A percentile compares a stretch with the other conserved stretches of the same genome.
Evolutionary conservation across 1,140 invertebrate species (phyloP).

Genomic region (Tribolium madens): DNA sequence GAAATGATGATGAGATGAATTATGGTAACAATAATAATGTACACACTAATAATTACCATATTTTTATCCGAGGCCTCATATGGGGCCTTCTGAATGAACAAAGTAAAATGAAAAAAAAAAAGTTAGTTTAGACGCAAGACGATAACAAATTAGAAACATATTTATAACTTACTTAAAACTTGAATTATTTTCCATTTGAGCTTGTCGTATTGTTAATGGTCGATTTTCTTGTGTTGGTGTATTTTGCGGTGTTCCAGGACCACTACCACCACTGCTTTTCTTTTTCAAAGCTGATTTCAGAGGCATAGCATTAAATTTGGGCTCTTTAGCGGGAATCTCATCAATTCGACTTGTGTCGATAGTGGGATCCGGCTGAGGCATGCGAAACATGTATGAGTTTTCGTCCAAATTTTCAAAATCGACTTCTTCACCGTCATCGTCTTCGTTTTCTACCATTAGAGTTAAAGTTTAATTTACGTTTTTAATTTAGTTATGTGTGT

Average conservation of each 20-base stretch:
- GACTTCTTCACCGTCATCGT: conserved; percentile 71
- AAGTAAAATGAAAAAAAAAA: conserved; percentile 51
- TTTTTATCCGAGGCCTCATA: conserved; percentile 88
- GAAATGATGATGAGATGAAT: no score
- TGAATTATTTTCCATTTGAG: conserved; percentile 75
- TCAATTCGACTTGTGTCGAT: conserved; percentile 87
- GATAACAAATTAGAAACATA: conserved; percentile 10
- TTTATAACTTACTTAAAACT: conserved; percentile 71
- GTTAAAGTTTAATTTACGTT: not conserved
- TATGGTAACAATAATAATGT: conserved; percentile 29
- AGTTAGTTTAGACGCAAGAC: conserved; percentile 19
- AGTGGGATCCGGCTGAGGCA: conserved; percentile 72
- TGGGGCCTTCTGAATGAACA: conserved; percentile 78
- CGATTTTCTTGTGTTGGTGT: conserved; percentile 84
- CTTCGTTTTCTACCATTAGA: conserved; percentile 54
- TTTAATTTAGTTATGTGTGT: no score
- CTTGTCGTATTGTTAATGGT: conserved; percentile 77
- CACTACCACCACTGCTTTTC: conserved; percentile 73
- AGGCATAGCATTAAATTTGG: conserved; percentile 88
- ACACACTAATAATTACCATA: conserved; percentile 79
- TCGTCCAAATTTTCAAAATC: conserved; percentile 71
- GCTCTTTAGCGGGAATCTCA: conserved; percentile 91
- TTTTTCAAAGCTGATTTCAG: conserved; percentile 94
- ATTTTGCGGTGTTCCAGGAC: conserved; percentile 73
- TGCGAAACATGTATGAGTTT: conserved; percentile 67